Conservation (phyloP, 2,888 invertebrate species). For the Harpalus rufipes region DNA sequence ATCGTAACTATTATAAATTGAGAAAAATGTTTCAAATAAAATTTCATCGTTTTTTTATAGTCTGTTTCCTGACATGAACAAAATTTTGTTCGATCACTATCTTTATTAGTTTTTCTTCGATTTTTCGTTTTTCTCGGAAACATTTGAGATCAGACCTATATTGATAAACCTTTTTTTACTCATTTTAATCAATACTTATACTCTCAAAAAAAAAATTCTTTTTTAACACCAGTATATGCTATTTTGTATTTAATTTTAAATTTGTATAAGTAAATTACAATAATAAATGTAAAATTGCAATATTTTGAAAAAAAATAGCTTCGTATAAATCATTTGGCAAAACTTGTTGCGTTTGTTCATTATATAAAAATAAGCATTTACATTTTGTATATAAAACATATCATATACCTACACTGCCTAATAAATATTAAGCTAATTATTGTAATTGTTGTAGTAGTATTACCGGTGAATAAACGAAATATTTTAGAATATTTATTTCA, state of each 20-base stretch:
- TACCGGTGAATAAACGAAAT: conserved; percentile 29
- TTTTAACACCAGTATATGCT: too few relatives aligned
- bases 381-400: conserved; percentile 46
- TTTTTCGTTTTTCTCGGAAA: too few relatives aligned
- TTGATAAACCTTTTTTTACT: too few relatives aligned
- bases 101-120: too few relatives aligned
- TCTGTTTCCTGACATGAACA: too few relatives aligned
- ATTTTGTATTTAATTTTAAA: not conserved
- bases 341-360: conserved; percentile 1
- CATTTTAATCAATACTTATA: too few relatives aligned
- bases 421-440: conserved; percentile 31
- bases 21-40: too few relatives aligned
- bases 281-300: not conserved
- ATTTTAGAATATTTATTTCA: conserved; percentile 11
- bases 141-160: too few relatives aligned
- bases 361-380: conserved; percentile 27
- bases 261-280: not conserved
- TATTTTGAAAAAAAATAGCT: not conserved
- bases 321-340: conserved; percentile 4
- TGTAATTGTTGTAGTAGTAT: conserved; percentile 18
- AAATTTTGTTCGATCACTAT: too few relatives aligned
- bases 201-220: too few relatives aligned
- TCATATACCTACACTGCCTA: conserved; percentile 37
- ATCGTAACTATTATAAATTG: too few relatives aligned
- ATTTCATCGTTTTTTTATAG: too few relatives aligned